These are phyloP conservation scores for Menidia beryllina DNA, from an alignment of 2,113 vertebrate genomes.

Conservation along the genomic window DNA sequence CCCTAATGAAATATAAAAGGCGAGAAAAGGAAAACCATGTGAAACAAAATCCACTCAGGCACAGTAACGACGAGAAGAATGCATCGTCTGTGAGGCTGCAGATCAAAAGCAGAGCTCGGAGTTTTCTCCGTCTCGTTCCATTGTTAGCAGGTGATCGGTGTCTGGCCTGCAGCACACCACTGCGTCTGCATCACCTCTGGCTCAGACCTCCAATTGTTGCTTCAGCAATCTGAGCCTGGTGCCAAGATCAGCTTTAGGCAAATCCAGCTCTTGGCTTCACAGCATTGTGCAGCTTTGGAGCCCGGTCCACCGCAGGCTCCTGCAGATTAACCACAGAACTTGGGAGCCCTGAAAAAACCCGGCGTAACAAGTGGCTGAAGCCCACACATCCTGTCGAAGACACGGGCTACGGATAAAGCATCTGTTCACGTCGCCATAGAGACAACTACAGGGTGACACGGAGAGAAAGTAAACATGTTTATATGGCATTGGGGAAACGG, in stretches of 20 bases:
- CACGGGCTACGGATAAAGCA: constrained; percentile 31
- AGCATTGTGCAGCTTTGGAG: background rate
- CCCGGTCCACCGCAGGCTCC: constrained; percentile 10
- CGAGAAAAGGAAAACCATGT: constrained; percentile 38
- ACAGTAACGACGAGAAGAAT: constrained; percentile 21
- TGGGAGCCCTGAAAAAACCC: background rate
- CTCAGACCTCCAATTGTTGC: constrained; percentile 42
- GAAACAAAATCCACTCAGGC: constrained; percentile 47
- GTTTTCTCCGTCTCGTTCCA: constrained; percentile 54
- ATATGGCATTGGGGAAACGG: constrained; percentile 33
- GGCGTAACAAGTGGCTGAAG: constrained; percentile 19
- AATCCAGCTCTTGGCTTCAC: constrained; percentile 38
- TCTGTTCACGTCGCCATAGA: constrained; percentile 57
- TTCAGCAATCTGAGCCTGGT: constrained; percentile 58
- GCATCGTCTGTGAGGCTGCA: constrained; percentile 10
- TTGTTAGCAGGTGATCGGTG: constrained; percentile 67
- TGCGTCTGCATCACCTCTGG: constrained; percentile 33
- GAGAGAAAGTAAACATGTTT: constrained; percentile 77
- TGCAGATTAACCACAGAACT: constrained; percentile 23
- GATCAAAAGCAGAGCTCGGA: constrained; percentile 44
- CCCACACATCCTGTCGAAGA: constrained; percentile 10
- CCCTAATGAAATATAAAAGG: constrained; percentile 47
- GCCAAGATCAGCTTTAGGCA: constrained; percentile 52
- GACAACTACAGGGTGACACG: constrained; percentile 49
- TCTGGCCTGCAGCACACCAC: constrained; percentile 57